Base-by-base conservation (phyloP, 2,113 vertebrate genomes). In the human region DNA sequence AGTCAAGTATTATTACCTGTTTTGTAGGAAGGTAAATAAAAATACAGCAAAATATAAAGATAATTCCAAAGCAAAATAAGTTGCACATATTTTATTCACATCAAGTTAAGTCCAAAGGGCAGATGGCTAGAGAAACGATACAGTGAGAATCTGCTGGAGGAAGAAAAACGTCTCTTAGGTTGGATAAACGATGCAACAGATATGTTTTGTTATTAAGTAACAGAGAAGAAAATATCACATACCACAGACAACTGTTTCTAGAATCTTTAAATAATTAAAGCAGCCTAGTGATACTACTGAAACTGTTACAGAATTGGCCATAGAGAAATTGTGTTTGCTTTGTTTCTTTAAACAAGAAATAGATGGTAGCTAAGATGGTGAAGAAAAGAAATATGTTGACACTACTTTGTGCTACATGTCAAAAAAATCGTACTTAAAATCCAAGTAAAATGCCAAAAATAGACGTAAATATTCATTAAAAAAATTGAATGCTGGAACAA, bases 11-110 rank as follows among this genome's bases (percentile, higher is more conserved):
- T 94, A 94, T 90, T 93, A 84, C 48, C 50, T 92, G 45, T 92
- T 98, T 97, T 93, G 93, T 50, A 79, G 32, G 38, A 94, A 93
- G 23, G 48, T 80, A 95, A 97, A 93, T 89, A 92, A 97, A 96
- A 92, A 87, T 57, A 48, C 59, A 87, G 57, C 40, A 95, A 97
- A 96, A 91, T 70, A 82, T 55, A 86, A 94, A 92, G 38, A 95
- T 83, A 86, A 76, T 94, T 59, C 35, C 38, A 87, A 95, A 94
- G 23, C 12, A 87, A 96, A 97, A 84, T 32, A 48, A 76, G 6
- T 93, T 80, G 30, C 13, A 98, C 59, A 57, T 73, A 90, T 45
- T 80, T 94, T 75, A 96, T 25, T 52, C 13, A 64, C 2, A 50
- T 73, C 4, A 55, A n/a, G 5, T 90, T 89, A 82, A 70, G 11